Conservation (phyloP, 1,140 invertebrate genomes). For the Propsilocerus akamusi region DNA sequence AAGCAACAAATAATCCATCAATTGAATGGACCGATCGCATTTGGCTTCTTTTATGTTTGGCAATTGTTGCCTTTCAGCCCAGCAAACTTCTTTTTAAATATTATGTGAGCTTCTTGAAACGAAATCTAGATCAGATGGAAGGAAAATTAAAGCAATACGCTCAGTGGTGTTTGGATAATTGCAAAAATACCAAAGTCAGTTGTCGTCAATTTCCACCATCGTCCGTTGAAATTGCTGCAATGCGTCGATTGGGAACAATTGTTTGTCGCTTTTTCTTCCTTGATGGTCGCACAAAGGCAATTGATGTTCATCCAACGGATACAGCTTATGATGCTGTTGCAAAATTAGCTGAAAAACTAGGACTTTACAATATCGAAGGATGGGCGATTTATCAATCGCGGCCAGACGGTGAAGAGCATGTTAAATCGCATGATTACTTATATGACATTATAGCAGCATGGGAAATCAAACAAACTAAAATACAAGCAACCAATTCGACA, state of each 20-base stretch:
- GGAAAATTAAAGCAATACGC: slow-evolving; percentile 67
- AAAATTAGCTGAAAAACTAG: slow-evolving; percentile 77
- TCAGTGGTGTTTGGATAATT: slow-evolving; percentile 86
- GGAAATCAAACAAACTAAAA: slow-evolving; percentile 58
- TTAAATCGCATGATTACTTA: slow-evolving; percentile 81
- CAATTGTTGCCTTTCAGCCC: slow-evolving; percentile 81
- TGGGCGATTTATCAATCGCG: slow-evolving; percentile 86
- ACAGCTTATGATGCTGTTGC: slow-evolving; percentile 78
- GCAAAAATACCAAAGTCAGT: slow-evolving; percentile 66
- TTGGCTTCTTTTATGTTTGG: slow-evolving; percentile 77
- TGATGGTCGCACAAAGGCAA: slow-evolving; percentile 86
- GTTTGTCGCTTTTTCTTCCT: slow-evolving; percentile 91
- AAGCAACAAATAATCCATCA: slow-evolving; percentile 71
- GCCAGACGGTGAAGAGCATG: slow-evolving; percentile 73
- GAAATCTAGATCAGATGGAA: slow-evolving; percentile 42
- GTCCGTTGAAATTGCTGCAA: slow-evolving; percentile 82
- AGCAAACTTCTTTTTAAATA: slow-evolving; percentile 60
- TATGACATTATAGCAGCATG: slow-evolving; percentile 88
- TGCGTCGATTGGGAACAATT: slow-evolving; percentile 76
- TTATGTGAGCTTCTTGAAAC: slow-evolving; percentile 59
- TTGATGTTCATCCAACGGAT: slow-evolving; percentile 87
- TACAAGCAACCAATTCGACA: slow-evolving; percentile 29
- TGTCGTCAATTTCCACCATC: slow-evolving; percentile 73
- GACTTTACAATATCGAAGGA: slow-evolving; percentile 61
- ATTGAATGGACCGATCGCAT: slow-evolving; percentile 59